These are phyloP conservation scores for Merodon equestris DNA, from an alignment of 2,888 invertebrate genomes.

Conservation along the genomic window DNA sequence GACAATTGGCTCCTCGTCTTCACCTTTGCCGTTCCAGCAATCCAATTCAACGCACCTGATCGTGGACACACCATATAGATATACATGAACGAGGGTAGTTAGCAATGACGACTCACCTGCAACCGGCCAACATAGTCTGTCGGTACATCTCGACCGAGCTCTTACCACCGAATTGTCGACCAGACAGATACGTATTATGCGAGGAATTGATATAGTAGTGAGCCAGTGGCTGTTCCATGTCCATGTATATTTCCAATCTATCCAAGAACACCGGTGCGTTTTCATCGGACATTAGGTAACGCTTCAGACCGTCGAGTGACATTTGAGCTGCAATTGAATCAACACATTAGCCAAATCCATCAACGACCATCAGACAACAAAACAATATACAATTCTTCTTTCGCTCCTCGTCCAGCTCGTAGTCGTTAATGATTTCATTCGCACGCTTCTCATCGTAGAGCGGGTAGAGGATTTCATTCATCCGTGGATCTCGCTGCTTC, in stretches of 20 bases:
- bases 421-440: constrained; percentile 93
- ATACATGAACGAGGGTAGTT: neutral
- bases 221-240: constrained; percentile 98
- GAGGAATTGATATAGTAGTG: constrained; percentile 99
- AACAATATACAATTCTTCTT: constrained; percentile 72
- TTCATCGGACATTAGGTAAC: constrained; percentile 99
- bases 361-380: no score
- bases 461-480: constrained; percentile 99
- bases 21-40: constrained; percentile 99
- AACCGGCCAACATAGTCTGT: constrained; percentile 97
- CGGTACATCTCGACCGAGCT: constrained; percentile 99
- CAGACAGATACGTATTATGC: constrained; percentile 96
- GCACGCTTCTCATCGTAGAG: constrained; percentile 97
- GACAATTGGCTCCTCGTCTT: constrained; percentile 99
- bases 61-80: neutral
- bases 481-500: constrained; percentile 97
- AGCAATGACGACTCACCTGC: constrained; percentile 87
- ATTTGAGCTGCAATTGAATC: constrained; percentile 83
- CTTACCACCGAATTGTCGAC: constrained; percentile 98
- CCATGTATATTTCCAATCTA: constrained; percentile 97
- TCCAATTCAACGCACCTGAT: constrained; percentile 96
- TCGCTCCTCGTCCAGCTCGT: constrained; percentile 89
- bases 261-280: constrained; percentile 99
- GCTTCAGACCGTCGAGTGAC: constrained; percentile 96
- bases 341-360: neutral